Conservation (phyloP, 2,888 invertebrate genomes). For the Mylabris sibirica region DNA sequence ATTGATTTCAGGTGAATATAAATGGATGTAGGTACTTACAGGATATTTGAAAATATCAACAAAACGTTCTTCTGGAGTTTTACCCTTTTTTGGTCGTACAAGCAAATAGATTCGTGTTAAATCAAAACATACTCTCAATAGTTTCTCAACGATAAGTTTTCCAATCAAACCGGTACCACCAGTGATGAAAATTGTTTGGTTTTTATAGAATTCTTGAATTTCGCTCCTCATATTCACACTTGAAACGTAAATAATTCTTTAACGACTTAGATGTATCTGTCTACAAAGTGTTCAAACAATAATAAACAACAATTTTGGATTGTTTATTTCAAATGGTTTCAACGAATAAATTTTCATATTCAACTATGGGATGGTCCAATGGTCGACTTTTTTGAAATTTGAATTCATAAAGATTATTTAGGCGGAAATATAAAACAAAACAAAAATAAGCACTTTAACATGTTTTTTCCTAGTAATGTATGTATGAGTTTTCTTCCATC, state of each 20-base stretch:
- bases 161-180: not conserved
- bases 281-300: not conserved
- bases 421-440: too few relatives aligned
- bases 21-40: too few relatives aligned
- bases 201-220: slow-evolving; percentile 5
- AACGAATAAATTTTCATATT: too few relatives aligned
- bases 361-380: too few relatives aligned
- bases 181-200: slow-evolving; percentile 2
- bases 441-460: too few relatives aligned
- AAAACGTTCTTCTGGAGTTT: slow-evolving; percentile 2
- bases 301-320: too few relatives aligned
- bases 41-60: not conserved
- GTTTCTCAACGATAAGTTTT: slow-evolving; percentile 4
- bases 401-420: too few relatives aligned
- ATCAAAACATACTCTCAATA: not conserved
- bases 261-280: not conserved
- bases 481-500: too few relatives aligned
- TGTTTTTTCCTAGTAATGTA: too few relatives aligned
- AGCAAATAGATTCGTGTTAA: not conserved
- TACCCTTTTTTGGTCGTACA: not conserved
- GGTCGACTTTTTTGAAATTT: too few relatives aligned
- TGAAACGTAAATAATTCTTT: not conserved
- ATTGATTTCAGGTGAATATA: not conserved
- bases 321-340: too few relatives aligned
- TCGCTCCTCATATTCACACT: not conserved